phyloP scores from a whole-genome alignment of 2,888 invertebrate genomes.

The Agriopis marginaria region DNA sequence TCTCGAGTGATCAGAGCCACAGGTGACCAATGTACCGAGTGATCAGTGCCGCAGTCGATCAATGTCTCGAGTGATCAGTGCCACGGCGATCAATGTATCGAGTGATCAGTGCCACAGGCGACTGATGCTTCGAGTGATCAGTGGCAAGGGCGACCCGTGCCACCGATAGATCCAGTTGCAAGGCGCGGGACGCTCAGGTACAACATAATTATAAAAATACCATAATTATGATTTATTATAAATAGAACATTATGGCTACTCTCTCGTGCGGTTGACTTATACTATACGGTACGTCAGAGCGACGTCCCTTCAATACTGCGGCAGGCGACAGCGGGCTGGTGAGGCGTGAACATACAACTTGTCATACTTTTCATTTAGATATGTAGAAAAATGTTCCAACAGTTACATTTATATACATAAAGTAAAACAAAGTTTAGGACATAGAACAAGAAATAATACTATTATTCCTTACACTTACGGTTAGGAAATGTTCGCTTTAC shows the following conservation, averaged over 20 bases:
- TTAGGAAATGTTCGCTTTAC: background rate
- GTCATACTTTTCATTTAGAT: too few species aligned
- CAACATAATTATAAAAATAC: slow-evolving; percentile 22
- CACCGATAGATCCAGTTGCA: background rate
- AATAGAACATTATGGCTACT: slow-evolving; percentile 12
- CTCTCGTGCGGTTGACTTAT: slow-evolving; percentile 5
- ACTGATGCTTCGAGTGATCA: background rate
- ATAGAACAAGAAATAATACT: too few species aligned
- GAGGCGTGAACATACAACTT: too few species aligned
- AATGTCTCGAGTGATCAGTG: background rate
- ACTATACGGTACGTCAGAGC: background rate
- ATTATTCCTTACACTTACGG: background rate
- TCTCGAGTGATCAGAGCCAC: background rate
- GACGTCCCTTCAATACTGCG: background rate
- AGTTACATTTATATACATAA: too few species aligned
- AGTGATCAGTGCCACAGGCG: background rate
- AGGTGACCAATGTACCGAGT: background rate
- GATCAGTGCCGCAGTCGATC: background rate
- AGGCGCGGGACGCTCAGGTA: slow-evolving; percentile 21
- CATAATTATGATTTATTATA: slow-evolving; percentile 10
- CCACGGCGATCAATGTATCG: background rate
- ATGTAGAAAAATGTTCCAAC: too few species aligned
- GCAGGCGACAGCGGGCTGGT: background rate
- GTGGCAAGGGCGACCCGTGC: background rate
- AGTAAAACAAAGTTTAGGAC: too few species aligned